These are phyloP conservation scores for Aromia moschata DNA, from an alignment of 2,888 invertebrate genomes.

Conservation along the genomic window DNA sequence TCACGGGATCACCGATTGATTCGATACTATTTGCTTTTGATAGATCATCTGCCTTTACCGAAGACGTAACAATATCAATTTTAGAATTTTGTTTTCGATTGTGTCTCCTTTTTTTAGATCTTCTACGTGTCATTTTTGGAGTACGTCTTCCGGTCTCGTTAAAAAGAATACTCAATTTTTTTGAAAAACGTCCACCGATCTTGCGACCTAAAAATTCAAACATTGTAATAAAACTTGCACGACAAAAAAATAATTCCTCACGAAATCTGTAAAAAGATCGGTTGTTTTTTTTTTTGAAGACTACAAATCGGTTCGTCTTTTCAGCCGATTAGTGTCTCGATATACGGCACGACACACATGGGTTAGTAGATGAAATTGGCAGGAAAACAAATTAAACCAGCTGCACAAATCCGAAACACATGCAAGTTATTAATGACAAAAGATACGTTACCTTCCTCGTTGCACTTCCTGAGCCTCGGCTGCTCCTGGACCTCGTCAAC, in stretches of 20 bases:
- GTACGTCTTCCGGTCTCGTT: neutral
- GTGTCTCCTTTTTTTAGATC: no score
- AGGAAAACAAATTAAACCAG: slow-evolving; percentile 4
- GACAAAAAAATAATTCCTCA: neutral
- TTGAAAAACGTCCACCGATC: neutral
- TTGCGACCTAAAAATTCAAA: neutral
- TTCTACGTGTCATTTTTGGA: neutral
- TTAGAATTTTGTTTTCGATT: no score
- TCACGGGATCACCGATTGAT: no score
- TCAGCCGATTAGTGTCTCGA: no score
- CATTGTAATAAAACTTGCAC: neutral
- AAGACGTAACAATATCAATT: no score
- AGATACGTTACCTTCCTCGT: slow-evolving; percentile 63
- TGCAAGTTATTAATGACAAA: slow-evolving; percentile 12
- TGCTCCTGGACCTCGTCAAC: slow-evolving; percentile 69
- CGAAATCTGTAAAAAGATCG: slow-evolving; percentile 1
- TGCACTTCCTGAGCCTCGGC: slow-evolving; percentile 62
- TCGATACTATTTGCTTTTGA: no score
- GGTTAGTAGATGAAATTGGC: slow-evolving; percentile 4
- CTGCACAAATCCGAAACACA: slow-evolving; percentile 7
- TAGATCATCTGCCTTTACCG: no score
- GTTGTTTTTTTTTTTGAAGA: no score
- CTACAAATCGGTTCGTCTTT: no score
- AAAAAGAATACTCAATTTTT: neutral
- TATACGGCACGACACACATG: no score